These are phyloP conservation scores for Unio pictorum DNA, from an alignment of 2,888 invertebrate genomes.

Conservation along the genomic window DNA sequence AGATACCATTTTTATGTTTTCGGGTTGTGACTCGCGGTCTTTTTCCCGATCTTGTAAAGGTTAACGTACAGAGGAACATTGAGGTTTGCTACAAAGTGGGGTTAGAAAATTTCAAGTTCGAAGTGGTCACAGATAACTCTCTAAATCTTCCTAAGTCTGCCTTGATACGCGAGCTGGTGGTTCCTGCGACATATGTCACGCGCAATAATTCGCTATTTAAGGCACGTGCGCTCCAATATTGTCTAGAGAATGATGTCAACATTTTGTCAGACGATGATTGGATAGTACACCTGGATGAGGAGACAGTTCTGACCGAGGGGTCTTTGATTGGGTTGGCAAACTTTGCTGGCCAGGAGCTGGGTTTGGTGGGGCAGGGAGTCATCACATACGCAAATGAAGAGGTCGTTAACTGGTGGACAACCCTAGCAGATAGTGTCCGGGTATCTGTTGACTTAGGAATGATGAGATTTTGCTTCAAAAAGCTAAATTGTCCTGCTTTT, in stretches of 20 bases:
- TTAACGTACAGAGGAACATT: slow-evolving; percentile 33
- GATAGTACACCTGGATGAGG: slow-evolving; percentile 43
- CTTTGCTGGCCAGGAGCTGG: slow-evolving; percentile 30
- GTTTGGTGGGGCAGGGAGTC: slow-evolving; percentile 38
- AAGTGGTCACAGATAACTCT: slow-evolving; percentile 40
- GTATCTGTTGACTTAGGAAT: slow-evolving; percentile 39
- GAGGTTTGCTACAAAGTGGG: slow-evolving; percentile 35
- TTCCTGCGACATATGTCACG: slow-evolving; percentile 32
- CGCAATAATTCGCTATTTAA: slow-evolving; percentile 32
- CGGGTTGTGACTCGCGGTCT: slow-evolving; percentile 38
- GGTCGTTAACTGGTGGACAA: slow-evolving; percentile 41
- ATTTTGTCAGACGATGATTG: slow-evolving; percentile 32
- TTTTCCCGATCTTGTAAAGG: slow-evolving; percentile 33
- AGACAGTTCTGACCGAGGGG: slow-evolving; percentile 34
- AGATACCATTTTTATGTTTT: slow-evolving; percentile 42
- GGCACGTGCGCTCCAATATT: slow-evolving; percentile 41
- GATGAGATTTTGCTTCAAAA: slow-evolving; percentile 35
- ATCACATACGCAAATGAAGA: slow-evolving; percentile 41
- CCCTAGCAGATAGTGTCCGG: slow-evolving; percentile 36
- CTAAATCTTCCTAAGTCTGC: slow-evolving; percentile 29
- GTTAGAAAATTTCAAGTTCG: slow-evolving; percentile 41
- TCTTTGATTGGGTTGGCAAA: slow-evolving; percentile 35
- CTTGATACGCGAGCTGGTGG: slow-evolving; percentile 30
- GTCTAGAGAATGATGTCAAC: slow-evolving; percentile 34
- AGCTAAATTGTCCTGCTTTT: slow-evolving; percentile 33